A percentile compares a stretch with the other conserved stretches of the same genome.
Evolutionary conservation across 2,888 invertebrate genomes (phyloP).

Genomic region (Notodonta dromedarius): DNA sequence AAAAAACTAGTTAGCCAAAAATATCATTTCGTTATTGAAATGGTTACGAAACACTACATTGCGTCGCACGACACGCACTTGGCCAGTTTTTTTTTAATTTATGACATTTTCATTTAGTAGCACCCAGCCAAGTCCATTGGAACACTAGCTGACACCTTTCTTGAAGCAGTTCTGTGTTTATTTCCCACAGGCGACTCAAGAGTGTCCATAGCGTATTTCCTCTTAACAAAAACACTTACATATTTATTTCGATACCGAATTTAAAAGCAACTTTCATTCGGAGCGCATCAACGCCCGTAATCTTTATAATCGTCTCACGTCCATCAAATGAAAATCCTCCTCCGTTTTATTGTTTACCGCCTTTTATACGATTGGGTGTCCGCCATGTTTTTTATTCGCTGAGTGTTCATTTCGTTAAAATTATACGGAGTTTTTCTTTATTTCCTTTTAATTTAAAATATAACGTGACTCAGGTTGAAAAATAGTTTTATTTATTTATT

Average conservation of each 20-base stretch:
- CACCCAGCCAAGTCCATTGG: too few relatives aligned
- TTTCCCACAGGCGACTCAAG: too few relatives aligned
- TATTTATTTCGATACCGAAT: slow-evolving; percentile 14
- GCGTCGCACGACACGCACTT: too few relatives aligned
- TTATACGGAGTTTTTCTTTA: not conserved
- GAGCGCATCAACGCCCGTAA: slow-evolving; percentile 32
- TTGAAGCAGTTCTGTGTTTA: too few relatives aligned
- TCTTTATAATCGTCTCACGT: slow-evolving; percentile 59
- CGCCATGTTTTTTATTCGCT: slow-evolving; percentile 28
- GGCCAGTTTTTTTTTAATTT: too few relatives aligned
- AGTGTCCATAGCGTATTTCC: too few relatives aligned
- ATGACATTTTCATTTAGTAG: too few relatives aligned
- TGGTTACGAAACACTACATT: too few relatives aligned
- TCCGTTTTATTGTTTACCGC: slow-evolving; percentile 48
- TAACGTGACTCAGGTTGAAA: not conserved
- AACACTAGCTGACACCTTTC: too few relatives aligned
- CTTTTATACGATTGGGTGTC: slow-evolving; percentile 35
- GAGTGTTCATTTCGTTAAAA: slow-evolving; percentile 15
- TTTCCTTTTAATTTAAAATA: too few relatives aligned
- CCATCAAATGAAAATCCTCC: slow-evolving; percentile 52
- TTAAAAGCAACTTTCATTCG: slow-evolving; percentile 31
- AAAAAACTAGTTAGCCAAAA: too few relatives aligned
- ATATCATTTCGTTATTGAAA: too few relatives aligned
- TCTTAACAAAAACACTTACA: not conserved
- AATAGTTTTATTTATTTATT: not conserved